These are phyloP conservation scores for Pseudococcus jackbeardsleyi DNA, from an alignment of 2,888 invertebrate genomes.

Conservation along the genomic window DNA sequence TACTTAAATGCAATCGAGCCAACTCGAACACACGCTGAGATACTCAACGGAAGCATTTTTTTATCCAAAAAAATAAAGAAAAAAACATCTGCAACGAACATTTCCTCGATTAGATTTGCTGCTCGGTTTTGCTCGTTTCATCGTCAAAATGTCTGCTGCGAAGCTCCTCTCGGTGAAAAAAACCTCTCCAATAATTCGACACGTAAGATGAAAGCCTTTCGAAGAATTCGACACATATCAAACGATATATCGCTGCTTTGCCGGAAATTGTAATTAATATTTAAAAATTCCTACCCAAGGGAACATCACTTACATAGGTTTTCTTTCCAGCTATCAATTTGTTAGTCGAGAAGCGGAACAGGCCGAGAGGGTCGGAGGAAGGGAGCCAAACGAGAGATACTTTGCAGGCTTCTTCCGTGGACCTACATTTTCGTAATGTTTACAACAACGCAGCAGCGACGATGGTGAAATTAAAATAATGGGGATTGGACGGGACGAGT, in stretches of 20 bases:
- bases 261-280: not conserved
- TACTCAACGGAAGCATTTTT: not conserved
- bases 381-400: not conserved
- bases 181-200: not conserved
- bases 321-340: not conserved
- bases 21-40: slow-evolving; percentile 25
- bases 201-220: not conserved
- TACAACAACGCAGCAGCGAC: not conserved
- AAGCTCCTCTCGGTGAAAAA: not conserved
- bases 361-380: not conserved
- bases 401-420: not conserved
- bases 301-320: not conserved
- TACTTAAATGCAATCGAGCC: not conserved
- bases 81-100: slow-evolving; percentile 26
- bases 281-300: not conserved
- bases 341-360: not conserved
- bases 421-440: not conserved
- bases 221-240: not conserved
- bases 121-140: not conserved
- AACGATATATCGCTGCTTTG: not conserved
- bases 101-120: not conserved
- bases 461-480: not conserved
- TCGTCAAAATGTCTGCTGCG: not conserved
- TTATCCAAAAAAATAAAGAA: not conserved
- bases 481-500: slow-evolving; percentile 7